phyloP scores from a whole-genome alignment of 2,797 vertebrate species.

The Brachyrhaphis roseni region DNA sequence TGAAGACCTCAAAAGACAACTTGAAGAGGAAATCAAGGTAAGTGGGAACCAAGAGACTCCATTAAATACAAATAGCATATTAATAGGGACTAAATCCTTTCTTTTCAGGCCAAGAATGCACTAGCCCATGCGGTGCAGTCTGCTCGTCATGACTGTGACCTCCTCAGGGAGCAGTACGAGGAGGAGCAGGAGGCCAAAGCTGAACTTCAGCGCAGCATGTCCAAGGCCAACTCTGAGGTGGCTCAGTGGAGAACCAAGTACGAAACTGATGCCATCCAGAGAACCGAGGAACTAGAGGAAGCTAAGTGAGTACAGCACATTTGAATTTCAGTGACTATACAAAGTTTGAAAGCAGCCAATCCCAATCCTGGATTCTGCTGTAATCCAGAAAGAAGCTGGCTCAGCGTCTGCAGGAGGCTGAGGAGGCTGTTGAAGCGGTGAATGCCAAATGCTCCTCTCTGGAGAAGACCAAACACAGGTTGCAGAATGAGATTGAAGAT shows the following conservation, averaged over 20 bases:
- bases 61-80: neutral
- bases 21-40: slow-evolving; percentile 89
- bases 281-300: slow-evolving; percentile 76
- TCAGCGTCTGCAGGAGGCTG: slow-evolving; percentile 87
- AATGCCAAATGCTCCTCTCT: slow-evolving; percentile 91
- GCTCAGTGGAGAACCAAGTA: slow-evolving; percentile 91
- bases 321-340: neutral
- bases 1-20: slow-evolving; percentile 88
- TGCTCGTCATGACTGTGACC: slow-evolving; percentile 71
- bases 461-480: slow-evolving; percentile 92
- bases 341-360: neutral
- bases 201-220: slow-evolving; percentile 85
- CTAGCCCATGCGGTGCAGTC: slow-evolving; percentile 78
- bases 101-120: slow-evolving; percentile 78
- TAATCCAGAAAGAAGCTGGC: slow-evolving; percentile 84
- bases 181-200: slow-evolving; percentile 87
- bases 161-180: slow-evolving; percentile 87
- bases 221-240: slow-evolving; percentile 89
- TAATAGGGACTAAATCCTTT: neutral
- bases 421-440: slow-evolving; percentile 87
- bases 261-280: slow-evolving; percentile 89
- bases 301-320: slow-evolving; percentile 4
- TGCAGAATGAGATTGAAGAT: slow-evolving; percentile 93
- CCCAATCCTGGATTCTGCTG: too few relatives aligned
- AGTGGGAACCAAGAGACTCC: neutral